A percentile compares a stretch with the other conserved stretches of the same genome.
These are phyloP conservation scores for Rhombomys opimus DNA, from an alignment of 2,113 vertebrate species.

Conservation along the genomic window DNA sequence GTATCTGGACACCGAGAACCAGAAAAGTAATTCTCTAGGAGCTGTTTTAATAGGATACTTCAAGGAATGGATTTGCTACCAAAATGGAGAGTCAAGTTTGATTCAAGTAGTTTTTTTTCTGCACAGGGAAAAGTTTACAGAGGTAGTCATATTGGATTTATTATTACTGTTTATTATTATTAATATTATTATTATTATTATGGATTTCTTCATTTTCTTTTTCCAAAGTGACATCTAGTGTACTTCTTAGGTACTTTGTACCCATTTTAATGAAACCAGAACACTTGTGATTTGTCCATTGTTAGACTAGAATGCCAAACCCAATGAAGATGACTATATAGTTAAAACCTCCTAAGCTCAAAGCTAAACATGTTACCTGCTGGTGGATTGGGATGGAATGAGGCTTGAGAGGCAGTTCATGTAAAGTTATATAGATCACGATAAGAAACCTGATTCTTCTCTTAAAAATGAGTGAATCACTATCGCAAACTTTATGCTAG, in stretches of 20 bases:
- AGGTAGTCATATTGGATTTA: background rate
- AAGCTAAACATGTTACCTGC: background rate
- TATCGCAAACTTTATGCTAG: background rate
- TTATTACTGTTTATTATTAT: no score
- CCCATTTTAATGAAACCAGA: background rate
- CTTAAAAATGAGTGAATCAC: background rate
- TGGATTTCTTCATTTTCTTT: background rate
- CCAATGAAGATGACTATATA: background rate
- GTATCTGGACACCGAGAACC: background rate
- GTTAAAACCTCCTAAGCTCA: background rate
- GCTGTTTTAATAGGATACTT: background rate
- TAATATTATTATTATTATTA: no score
- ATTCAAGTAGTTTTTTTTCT: background rate
- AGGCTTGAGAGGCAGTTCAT: background rate
- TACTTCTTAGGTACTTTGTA: background rate
- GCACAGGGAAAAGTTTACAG: background rate
- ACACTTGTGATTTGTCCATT: background rate
- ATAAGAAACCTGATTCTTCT: background rate
- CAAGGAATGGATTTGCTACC: background rate
- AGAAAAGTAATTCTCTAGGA: background rate
- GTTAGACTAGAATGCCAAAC: background rate
- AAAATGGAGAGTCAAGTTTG: background rate
- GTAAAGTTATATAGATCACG: background rate
- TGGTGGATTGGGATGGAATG: fast-evolving
- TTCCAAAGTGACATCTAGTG: background rate